Percentiles rank a stretch among this genome's conserved stretches.
Conservation (phyloP, 2,113 vertebrate genomes). For the Collichthys lucidus region DNA sequence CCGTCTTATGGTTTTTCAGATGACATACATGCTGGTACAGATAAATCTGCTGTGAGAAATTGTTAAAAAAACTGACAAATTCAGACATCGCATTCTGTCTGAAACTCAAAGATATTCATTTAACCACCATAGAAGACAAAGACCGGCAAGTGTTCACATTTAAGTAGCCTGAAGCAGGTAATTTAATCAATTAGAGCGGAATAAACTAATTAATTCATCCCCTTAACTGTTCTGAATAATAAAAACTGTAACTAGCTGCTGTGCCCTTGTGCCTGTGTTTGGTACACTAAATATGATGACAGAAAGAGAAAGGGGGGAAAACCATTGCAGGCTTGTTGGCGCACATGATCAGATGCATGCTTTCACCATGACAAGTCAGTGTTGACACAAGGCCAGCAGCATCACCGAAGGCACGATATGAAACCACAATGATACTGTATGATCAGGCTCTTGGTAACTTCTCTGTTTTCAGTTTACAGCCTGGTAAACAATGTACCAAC, state of each 20-base stretch:
- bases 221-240: not conserved
- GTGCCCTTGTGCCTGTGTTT: not conserved
- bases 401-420: not conserved
- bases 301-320: not conserved
- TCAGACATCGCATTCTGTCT: too few species aligned
- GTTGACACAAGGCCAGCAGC: not conserved
- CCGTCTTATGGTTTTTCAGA: too few species aligned
- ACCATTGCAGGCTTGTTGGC: not conserved
- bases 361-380: constrained; percentile 30
- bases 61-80: too few species aligned
- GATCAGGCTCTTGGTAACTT: not conserved
- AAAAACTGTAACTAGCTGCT: not conserved
- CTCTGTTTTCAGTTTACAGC: not conserved
- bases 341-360: constrained; percentile 33
- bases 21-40: too few species aligned
- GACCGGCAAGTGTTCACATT: not conserved
- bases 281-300: not conserved
- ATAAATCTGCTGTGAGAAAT: too few species aligned
- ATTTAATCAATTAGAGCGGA: too few species aligned
- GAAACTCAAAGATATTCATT: too few species aligned
- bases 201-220: too few species aligned
- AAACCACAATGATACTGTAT: not conserved
- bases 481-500: too few species aligned
- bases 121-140: too few species aligned
- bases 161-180: too few species aligned